These are phyloP conservation scores for Oceanodroma tethys DNA, from an alignment of 2,113 vertebrate genomes.

Conservation along the genomic window DNA sequence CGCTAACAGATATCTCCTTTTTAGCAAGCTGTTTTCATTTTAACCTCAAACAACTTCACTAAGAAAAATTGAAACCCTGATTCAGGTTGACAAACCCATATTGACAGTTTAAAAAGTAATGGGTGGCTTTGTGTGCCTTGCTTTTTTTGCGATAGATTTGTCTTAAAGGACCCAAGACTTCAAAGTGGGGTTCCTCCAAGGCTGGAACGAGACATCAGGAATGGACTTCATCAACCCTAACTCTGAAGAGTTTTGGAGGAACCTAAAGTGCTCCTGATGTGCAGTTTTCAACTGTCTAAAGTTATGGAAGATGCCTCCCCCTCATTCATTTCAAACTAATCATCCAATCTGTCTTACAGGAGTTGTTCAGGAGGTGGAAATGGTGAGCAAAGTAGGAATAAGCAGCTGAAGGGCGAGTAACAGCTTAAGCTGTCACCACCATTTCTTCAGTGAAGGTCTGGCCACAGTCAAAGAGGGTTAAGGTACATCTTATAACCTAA, in stretches of 20 bases:
- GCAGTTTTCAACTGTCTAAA: neutral
- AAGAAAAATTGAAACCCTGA: neutral
- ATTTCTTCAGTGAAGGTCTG: neutral
- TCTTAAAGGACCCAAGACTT: neutral
- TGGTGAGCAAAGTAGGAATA: neutral
- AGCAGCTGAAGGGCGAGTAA: neutral
- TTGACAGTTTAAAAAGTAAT: neutral
- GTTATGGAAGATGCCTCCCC: neutral
- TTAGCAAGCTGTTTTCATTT: neutral
- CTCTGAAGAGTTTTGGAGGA: neutral
- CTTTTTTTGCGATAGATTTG: neutral
- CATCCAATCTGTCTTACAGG: neutral
- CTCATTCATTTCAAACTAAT: neutral
- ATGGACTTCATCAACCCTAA: neutral
- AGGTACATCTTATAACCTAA: neutral
- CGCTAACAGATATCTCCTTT: neutral
- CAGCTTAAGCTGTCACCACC: neutral
- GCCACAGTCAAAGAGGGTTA: neutral
- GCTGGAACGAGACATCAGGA: neutral
- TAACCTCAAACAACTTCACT: neutral
- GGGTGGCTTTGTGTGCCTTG: neutral
- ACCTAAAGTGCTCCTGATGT: neutral
- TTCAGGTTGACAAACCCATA: neutral
- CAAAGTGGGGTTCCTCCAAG: neutral
- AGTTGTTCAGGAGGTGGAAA: neutral